Evolutionary conservation across 2,797 vertebrate genomes (phyloP).

Genomic region (Phoxinus dragarum): DNA sequence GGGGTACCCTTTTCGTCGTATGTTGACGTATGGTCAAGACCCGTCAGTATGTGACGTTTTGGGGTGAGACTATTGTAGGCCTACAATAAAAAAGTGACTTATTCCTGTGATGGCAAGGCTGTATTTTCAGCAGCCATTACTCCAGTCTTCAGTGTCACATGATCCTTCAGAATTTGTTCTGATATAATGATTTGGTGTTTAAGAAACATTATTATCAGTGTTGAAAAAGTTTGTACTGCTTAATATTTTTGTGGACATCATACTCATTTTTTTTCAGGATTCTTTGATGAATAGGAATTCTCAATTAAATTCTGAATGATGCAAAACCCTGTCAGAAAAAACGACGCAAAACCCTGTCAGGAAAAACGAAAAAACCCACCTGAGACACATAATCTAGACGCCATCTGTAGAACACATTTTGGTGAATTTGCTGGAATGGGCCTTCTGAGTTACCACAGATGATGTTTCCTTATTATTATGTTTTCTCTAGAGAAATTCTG

Average conservation of each 20-base stretch:
- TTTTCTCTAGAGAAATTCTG: neutral
- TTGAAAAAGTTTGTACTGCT: too few species aligned
- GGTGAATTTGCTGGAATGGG: slow-evolving; percentile 57
- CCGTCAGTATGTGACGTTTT: too few species aligned
- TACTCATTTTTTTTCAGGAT: too few species aligned
- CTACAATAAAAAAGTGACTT: neutral
- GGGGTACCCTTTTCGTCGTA: too few species aligned
- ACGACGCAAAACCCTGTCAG: too few species aligned
- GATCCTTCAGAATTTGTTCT: neutral
- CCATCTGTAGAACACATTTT: slow-evolving; percentile 59
- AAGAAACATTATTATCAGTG: neutral
- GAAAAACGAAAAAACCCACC: neutral
- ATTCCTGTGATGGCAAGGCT: neutral
- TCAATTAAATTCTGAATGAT: neutral
- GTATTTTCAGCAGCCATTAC: neutral
- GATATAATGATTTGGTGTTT: neutral
- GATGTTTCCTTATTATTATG: neutral
- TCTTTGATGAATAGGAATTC: neutral
- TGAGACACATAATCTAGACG: slow-evolving; percentile 47
- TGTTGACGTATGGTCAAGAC: too few species aligned
- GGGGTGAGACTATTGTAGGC: too few species aligned
- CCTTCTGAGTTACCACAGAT: neutral
- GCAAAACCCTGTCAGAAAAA: neutral
- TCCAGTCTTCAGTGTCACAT: neutral
- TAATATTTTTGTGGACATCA: neutral